Base-by-base conservation (phyloP, 2,797 vertebrate genomes). In the Linurgus olivaceus region DNA sequence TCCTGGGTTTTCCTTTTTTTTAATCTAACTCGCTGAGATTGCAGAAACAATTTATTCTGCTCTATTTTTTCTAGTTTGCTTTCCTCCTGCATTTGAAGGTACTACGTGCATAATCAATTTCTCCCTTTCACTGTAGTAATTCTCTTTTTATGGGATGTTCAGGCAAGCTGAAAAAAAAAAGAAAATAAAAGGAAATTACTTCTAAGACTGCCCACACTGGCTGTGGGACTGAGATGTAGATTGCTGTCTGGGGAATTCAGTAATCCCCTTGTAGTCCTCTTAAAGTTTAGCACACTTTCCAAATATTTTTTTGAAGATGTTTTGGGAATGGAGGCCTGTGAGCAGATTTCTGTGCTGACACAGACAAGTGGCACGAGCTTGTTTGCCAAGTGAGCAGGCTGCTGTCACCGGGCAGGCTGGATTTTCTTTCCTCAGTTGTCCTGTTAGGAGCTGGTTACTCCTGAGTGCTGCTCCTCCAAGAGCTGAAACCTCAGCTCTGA, bases 61-160 rank as follows among this genome's bases (percentile, higher is more conserved):
- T 91, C 78, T 79, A 24, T 89, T 96, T 95, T 95, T 86, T 62
- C 79, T 77, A n/a, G 58, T 84, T 93, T 94, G 47, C 90, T 93
- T 96, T 88, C 42, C 51, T 94, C 62, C 51, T 66, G 54, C 29
- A 57, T 93, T 84, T 91, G 82, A 86, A 91, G 91, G 65, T 61
- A 42, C 78, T 93, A 86, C 77, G 68, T 93, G 76, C 73, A 84
- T 93, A 95, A 94, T 94, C 94, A 90, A 92, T 96, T 96, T 85
- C 52, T 81, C 37, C 42, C 76, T 90, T 90, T 89, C 70, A 63
- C 87, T 84, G 65, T 94, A 88, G 89, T 93, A 95, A 92, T 94
- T 95, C 52, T 95, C 72, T 93, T 94, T 94, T 93, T 90, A 96
- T 91, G 87, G 87, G 89, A 58, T 47, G 40, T 40, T 91, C 47